Evolutionary conservation across 2,888 invertebrate genomes (phyloP).

Genomic region (Iselma pallidipennis): DNA sequence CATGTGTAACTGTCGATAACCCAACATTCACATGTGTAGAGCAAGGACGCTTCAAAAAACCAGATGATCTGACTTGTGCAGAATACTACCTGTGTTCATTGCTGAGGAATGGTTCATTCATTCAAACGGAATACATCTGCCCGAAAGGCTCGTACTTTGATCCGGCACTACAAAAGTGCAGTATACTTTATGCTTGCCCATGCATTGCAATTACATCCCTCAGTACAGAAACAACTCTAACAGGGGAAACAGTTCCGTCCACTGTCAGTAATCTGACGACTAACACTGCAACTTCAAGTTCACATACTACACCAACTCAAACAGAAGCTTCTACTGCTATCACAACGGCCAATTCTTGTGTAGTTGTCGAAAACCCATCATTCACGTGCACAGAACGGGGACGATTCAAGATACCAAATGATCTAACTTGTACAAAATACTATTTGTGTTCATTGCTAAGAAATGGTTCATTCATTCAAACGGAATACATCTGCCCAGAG

Average conservation of each 20-base stretch:
- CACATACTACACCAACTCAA: background rate
- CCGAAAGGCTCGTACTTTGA: slow-evolving; percentile 51
- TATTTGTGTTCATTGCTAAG: slow-evolving; percentile 52
- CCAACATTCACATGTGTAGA: slow-evolving; percentile 11
- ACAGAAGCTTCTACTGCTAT: background rate
- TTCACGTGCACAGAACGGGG: slow-evolving; percentile 26
- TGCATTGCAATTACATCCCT: slow-evolving; percentile 9
- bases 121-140: slow-evolving; percentile 40
- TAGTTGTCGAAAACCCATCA: background rate
- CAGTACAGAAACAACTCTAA: background rate
- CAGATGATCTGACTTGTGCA: slow-evolving; percentile 27
- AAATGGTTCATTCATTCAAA: slow-evolving; percentile 46
- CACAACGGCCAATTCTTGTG: background rate
- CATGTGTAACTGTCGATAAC: too few species aligned
- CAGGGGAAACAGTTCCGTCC: slow-evolving; percentile 31
- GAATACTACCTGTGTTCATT: slow-evolving; percentile 31
- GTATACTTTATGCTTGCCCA: slow-evolving; percentile 36
- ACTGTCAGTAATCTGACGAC: slow-evolving; percentile 17
- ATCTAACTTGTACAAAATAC: slow-evolving; percentile 55
- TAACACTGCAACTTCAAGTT: background rate
- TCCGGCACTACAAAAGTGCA: slow-evolving; percentile 54
- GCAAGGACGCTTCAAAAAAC: slow-evolving; percentile 29
- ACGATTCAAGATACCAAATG: slow-evolving; percentile 23
- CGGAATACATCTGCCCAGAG: slow-evolving; percentile 30
- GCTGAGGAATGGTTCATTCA: slow-evolving; percentile 21